Base-by-base conservation (phyloP, 2,888 invertebrate genomes). In the Andrena bicolor region DNA sequence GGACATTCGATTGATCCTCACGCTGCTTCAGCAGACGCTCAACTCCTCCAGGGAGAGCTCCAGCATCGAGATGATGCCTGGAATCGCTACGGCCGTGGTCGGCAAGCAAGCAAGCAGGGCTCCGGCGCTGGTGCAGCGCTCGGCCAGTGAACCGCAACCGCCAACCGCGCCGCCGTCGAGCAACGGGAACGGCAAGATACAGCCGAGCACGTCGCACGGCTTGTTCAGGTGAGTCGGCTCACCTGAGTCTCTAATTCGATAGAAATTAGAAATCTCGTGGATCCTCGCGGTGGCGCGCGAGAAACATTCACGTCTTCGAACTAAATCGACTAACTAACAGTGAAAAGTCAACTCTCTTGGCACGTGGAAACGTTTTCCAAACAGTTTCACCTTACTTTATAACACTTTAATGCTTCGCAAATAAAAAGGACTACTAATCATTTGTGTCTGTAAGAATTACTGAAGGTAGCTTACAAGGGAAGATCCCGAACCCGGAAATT, bases 1-100 rank as follows among this genome's bases (percentile, higher is more conserved):
- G 8, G 97, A 98, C 92, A 96, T 98, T 87, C 96, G 96, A 86
- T 95, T 96, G 84, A 97, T 98, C 83, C 94, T 97, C 90, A 95
- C 95, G 70, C 93, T 97, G 85, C 94, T 97, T 77, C 96, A 96
- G 90, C 94, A 95, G 84, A 94, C 94, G n/a, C 88, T 92, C 20
- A 93, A 94, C 81, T 92, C 92, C 63, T 93, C 93, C 49, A 91
- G 91, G 79, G 93, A 93, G 60, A 92, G 92, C 76, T 92, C 93
- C 26, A 93, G 93, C 69, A 89, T 92, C 73, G 93, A 93, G 63
- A 93, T 92, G 91, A 92, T 92, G 96, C 96, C 82, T 93, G 96
- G 77, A 96, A 97, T 94, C 95, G 91, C 96, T 95, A 89, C 95
- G 95, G 88, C 97, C 96, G 89, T 95, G 96, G 89, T 95, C 94